These are phyloP conservation scores for Argyrosomus japonicus DNA, from an alignment of 2,113 vertebrate species.

Conservation along the genomic window DNA sequence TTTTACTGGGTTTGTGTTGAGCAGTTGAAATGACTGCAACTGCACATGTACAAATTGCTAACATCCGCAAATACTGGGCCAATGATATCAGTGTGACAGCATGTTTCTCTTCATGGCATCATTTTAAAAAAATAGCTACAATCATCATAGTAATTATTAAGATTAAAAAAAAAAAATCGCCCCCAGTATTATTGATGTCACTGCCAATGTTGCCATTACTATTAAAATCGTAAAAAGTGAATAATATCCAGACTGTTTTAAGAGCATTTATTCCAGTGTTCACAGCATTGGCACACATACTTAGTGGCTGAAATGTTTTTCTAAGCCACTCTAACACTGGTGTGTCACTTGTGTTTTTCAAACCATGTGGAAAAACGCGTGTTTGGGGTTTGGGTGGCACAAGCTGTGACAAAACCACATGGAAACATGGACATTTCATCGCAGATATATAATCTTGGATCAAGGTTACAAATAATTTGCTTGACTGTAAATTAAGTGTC, in stretches of 20 bases:
- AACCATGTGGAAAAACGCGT: constrained; percentile 72
- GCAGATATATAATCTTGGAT: constrained; percentile 71
- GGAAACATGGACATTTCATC: constrained; percentile 74
- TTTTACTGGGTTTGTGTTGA: constrained; percentile 69
- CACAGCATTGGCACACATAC: constrained; percentile 56
- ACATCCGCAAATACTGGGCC: constrained; percentile 40
- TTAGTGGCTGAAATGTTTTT: constrained; percentile 59
- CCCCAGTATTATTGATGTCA: constrained; percentile 17
- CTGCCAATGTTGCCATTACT: constrained; percentile 15
- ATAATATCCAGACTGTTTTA: constrained; percentile 45
- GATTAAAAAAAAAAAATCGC: neutral
- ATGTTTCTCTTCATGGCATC: constrained; percentile 19
- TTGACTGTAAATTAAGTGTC: constrained; percentile 60
- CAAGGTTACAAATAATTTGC: constrained; percentile 56
- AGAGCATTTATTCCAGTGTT: constrained; percentile 59
- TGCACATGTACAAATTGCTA: constrained; percentile 63
- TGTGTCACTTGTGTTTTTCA: constrained; percentile 73
- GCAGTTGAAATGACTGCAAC: constrained; percentile 59
- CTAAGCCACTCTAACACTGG: constrained; percentile 50
- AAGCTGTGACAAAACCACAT: constrained; percentile 73
- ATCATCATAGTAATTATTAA: constrained; percentile 36
- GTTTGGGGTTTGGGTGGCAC: constrained; percentile 77
- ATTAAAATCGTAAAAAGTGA: constrained; percentile 41
- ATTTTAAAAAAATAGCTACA: constrained; percentile 11
- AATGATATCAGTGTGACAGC: constrained; percentile 38